Evolutionary conservation across 2,113 vertebrate genomes (phyloP).

Genomic region (Aptenodytes patagonicus): DNA sequence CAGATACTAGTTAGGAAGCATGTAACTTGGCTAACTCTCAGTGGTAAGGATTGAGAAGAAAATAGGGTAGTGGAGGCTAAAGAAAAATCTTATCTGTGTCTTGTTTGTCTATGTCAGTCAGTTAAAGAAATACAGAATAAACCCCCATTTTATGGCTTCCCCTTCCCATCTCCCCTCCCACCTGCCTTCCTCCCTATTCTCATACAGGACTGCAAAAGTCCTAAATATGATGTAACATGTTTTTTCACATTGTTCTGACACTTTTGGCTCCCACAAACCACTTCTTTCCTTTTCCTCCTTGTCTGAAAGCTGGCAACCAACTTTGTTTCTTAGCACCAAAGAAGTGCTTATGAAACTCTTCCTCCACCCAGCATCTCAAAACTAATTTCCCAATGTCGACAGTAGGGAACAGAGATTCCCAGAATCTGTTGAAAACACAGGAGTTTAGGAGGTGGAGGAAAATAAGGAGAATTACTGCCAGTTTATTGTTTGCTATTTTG

Average conservation of each 20-base stretch:
- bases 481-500: not conserved
- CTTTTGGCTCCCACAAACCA: not conserved
- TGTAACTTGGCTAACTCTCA: not conserved
- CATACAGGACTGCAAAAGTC: not conserved
- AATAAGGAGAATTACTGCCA: not conserved
- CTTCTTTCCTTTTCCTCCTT: constrained; percentile 1
- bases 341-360: not conserved
- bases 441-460: not conserved
- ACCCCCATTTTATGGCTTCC: not conserved
- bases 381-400: not conserved
- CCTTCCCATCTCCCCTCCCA: not conserved
- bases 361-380: not conserved
- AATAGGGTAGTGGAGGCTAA: not conserved
- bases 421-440: not conserved
- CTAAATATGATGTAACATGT: not conserved
- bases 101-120: not conserved
- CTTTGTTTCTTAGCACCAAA: not conserved
- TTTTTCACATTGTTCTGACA: not conserved
- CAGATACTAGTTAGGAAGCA: not conserved
- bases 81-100: not conserved
- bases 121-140: not conserved
- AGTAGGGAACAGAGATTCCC: not conserved
- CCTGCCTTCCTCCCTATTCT: not conserved
- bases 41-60: not conserved
- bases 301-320: not conserved